Conservation (phyloP, 2,888 invertebrate species). For the Philhelius pedissequus region DNA sequence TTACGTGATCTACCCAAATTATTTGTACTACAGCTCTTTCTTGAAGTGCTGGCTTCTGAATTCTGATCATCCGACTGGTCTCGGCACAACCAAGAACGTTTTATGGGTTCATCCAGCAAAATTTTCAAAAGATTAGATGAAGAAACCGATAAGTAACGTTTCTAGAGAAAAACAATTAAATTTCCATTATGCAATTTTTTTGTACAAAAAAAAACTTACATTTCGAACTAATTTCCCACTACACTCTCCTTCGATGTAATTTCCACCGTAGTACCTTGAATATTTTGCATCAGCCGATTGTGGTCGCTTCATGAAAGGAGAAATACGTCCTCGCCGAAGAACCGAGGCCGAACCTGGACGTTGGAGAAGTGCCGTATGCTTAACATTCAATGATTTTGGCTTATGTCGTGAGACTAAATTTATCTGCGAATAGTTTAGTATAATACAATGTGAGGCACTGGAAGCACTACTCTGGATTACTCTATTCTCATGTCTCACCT, state of each 20-base stretch:
- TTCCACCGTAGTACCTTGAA: conserved; percentile 70
- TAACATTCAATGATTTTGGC: conserved; percentile 74
- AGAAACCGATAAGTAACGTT: conserved; percentile 72
- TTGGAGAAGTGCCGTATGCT: conserved; percentile 72
- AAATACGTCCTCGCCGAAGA: conserved; percentile 73
- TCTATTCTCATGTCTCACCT: conserved; percentile 72
- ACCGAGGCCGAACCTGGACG: conserved; percentile 78
- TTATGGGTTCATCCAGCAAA: conserved; percentile 77
- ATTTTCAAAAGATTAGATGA: conserved; percentile 78
- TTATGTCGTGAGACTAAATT: conserved; percentile 78
- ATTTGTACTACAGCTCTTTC: conserved; percentile 66
- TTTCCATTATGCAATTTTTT: conserved; percentile 12
- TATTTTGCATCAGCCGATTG: conserved; percentile 78
- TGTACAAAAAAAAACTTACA: conserved; percentile 34
- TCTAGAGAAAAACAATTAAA: conserved; percentile 31
- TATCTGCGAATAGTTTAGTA: conserved; percentile 73
- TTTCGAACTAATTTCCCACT: conserved; percentile 59
- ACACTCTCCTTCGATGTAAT: conserved; percentile 69
- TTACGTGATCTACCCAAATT: conserved; percentile 67
- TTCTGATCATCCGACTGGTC: conserved; percentile 74
- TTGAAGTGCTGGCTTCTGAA: conserved; percentile 69
- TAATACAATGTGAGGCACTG: neutral
- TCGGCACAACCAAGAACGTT: conserved; percentile 80
- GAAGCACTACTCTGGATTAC: neutral
- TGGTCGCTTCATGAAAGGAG: conserved; percentile 74